Evolutionary conservation across 2,113 vertebrate genomes (phyloP), one percentile per base, ranked within the genome.

Genomic region (Leucosticte australis): DNA sequence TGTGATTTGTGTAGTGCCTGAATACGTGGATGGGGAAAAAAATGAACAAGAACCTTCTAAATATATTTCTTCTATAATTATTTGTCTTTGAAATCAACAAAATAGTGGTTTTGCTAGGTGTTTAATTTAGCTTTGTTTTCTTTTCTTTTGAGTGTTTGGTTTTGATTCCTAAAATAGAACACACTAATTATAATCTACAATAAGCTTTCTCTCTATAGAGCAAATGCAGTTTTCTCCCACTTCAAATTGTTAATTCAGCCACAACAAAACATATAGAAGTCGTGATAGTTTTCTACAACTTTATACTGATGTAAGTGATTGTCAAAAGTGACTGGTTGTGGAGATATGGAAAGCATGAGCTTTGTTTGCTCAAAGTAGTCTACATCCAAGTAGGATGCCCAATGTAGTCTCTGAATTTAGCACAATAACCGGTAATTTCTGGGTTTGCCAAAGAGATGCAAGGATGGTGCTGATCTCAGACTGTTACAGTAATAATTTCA

Each of bases 101-200:
- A 90, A 65, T 21, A 86, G 23, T 90, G 55, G 57, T 93, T 94
- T 77, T 42, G 28, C 31, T 88, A 88, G 21, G 35, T 94, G 67
- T 94, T 94, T 94, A 74, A 86, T 83, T 92, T 90, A 88, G 37
- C 9, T 93, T 88, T 94, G 37, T 22, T 76, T 93, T 87, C 44
- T 76, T 85, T 95, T 20, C 19, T 71, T 91, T 82, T 47, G 24
- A 69, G 28, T 35, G 73, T 82, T 89, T 91, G 31, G 7, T n/a
- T 95, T 93, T 84, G 57, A 77, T 28, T 88, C 67, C 57, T 86
- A 67, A 86, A 96, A 77, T 67, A 90, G 59, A 86, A 55, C 15
- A 62, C 17, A 33, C 10, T 88, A 83, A 92, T 86, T 92, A 79
- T 69, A 70, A 57, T 46, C 42, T 55, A 39, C 26, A 49, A 22